Percentiles rank a stretch among this genome's conserved stretches.
Conservation (phyloP, 2,888 invertebrate genomes). For the Agrochola lychnidis region DNA sequence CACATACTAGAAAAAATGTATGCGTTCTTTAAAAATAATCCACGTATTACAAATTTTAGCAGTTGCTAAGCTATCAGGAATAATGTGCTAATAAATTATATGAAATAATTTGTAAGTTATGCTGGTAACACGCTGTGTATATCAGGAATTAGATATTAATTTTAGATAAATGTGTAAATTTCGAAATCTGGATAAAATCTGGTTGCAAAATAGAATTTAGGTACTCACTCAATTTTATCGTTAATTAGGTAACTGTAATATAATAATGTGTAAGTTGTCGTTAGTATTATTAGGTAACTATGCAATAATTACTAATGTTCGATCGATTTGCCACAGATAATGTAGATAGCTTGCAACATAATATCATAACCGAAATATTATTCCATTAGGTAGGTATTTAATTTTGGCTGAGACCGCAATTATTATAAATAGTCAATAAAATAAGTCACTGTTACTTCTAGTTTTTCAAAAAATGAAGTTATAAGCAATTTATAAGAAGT, state of each 20-base stretch:
- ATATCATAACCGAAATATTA: slow-evolving; percentile 9
- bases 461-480: slow-evolving; percentile 8
- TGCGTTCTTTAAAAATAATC: background rate
- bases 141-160: slow-evolving; percentile 38
- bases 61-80: slow-evolving; percentile 17
- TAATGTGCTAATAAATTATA: slow-evolving; percentile 33
- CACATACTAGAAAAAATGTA: too few relatives aligned
- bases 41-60: background rate
- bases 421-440: slow-evolving; percentile 21
- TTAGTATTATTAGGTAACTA: slow-evolving; percentile 3
- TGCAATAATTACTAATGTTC: slow-evolving; percentile 25
- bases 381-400: slow-evolving; percentile 10
- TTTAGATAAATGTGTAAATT: slow-evolving; percentile 46
- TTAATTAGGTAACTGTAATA: slow-evolving; percentile 38
- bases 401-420: slow-evolving; percentile 24
- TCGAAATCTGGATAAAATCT: slow-evolving; percentile 40
- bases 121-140: slow-evolving; percentile 17
- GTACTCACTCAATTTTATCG: slow-evolving; percentile 22
- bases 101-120: slow-evolving; percentile 13
- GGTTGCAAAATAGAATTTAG: slow-evolving; percentile 29
- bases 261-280: slow-evolving; percentile 20
- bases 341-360: slow-evolving; percentile 33
- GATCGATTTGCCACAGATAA: slow-evolving; percentile 31
- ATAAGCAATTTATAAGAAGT: background rate
- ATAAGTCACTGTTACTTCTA: slow-evolving; percentile 34